Conservation (phyloP, 2,113 vertebrate genomes). For the Xenopus tropicalis region UCB_Xtro_10.0 CM004452.2:8337001-8337500, state of each 20-base stretch:
- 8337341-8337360: no score
- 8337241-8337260: slow-evolving; percentile 22
- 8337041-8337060: no score
- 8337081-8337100: not conserved
- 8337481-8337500: no score
- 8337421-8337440: no score
- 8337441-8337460: no score
- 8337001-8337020: no score
- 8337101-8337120: not conserved
- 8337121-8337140: slow-evolving; percentile 4
- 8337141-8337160: slow-evolving; percentile 35
- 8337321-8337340: no score
- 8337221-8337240: slow-evolving; percentile 6
- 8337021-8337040: no score
- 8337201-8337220: slow-evolving; percentile 15
- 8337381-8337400: no score
- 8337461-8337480: no score
- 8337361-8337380: no score
- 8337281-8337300: slow-evolving; percentile 13
- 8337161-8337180: slow-evolving; percentile 31
- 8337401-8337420: no score
- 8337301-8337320: not conserved
- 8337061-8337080: not conserved
- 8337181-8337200: slow-evolving; percentile 13
- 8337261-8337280: slow-evolving; percentile 17